Conservation (phyloP, 2,888 invertebrate genomes). For the Hypercompe scribonia region DNA sequence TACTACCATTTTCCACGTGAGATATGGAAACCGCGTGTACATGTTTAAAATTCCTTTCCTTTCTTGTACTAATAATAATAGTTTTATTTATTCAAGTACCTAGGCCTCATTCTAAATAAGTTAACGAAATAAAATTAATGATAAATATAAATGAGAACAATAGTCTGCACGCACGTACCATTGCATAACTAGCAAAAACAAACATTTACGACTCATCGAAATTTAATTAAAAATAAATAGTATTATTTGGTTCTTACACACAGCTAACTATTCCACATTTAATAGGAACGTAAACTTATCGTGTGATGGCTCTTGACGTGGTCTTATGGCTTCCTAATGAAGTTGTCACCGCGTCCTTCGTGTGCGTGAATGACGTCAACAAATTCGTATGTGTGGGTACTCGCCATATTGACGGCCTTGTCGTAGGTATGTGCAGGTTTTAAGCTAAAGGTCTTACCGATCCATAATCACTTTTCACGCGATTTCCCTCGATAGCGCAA, state of each 20-base stretch:
- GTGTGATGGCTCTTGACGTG: conserved; percentile 65
- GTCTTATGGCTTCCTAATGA: conserved; percentile 82
- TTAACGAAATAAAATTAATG: not conserved
- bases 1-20: not conserved
- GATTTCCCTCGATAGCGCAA: conserved; percentile 76
- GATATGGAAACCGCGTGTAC: not conserved
- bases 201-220: not conserved
- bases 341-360: conserved; percentile 65
- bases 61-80: not conserved
- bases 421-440: conserved; percentile 62
- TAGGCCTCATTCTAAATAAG: not conserved
- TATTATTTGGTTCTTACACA: conserved; percentile 28
- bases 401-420: conserved; percentile 32
- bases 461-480: conserved; percentile 80
- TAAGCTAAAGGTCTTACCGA: conserved; percentile 74
- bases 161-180: not conserved
- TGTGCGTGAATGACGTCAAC: conserved; percentile 46
- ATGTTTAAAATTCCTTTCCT: not conserved
- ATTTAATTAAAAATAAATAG: conserved; percentile 16
- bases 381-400: conserved; percentile 28
- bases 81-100: not conserved
- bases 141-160: not conserved
- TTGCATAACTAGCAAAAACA: not conserved
- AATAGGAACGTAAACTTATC: conserved; percentile 58
- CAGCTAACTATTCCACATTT: conserved; percentile 59